These are phyloP conservation scores for Amblyornis subalaris DNA, from an alignment of 2,113 vertebrate species.

Conservation along the genomic window DNA sequence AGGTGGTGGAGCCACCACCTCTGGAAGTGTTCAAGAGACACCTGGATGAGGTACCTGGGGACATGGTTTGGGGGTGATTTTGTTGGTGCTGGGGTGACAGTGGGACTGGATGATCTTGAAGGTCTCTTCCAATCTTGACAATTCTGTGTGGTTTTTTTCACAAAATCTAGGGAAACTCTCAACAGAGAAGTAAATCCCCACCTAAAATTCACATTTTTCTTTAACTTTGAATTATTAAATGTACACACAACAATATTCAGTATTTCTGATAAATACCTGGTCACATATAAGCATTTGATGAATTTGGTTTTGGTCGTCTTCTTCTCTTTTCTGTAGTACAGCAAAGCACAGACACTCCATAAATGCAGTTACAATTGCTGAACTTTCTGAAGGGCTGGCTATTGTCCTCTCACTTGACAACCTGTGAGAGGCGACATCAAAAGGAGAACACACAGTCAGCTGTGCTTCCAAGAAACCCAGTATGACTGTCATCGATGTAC, in stretches of 20 bases:
- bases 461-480: background rate
- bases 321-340: conserved; percentile 75
- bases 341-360: conserved; percentile 89
- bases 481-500: accelerated
- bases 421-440: conserved; percentile 58
- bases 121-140: background rate
- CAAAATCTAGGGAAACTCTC: background rate
- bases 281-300: conserved; percentile 84
- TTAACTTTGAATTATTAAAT: background rate
- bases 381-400: conserved; percentile 82
- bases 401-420: conserved; percentile 81
- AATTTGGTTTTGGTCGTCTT: conserved; percentile 69
- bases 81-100: background rate
- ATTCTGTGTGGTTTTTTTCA: background rate
- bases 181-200: background rate
- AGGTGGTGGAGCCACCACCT: background rate
- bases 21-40: background rate
- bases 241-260: background rate
- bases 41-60: background rate
- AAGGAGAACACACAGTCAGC: background rate
- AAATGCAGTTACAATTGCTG: conserved; percentile 79
- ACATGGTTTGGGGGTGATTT: accelerated
- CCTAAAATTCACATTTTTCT: background rate
- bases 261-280: conserved; percentile 75
- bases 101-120: background rate